Conservation (phyloP, 2,797 vertebrate genomes). For the Halcyon badia region DNA sequence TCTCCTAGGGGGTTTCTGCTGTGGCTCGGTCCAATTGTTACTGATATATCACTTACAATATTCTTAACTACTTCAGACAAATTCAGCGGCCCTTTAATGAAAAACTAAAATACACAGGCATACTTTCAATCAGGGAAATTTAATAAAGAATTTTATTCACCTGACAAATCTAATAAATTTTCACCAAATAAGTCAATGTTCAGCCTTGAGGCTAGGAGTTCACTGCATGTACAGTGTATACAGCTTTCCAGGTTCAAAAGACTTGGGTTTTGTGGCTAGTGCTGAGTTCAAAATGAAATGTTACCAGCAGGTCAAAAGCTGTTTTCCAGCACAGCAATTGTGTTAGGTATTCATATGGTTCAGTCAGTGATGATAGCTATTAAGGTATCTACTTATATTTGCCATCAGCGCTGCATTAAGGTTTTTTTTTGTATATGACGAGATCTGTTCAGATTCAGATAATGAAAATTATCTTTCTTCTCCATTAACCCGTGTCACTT, state of each 20-base stretch:
- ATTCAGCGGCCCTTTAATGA: neutral
- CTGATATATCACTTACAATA: slow-evolving; percentile 11
- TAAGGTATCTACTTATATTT: slow-evolving; percentile 16
- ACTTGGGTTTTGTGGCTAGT: neutral
- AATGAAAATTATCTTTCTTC: slow-evolving; percentile 35
- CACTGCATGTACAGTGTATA: neutral
- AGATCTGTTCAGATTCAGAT: slow-evolving; percentile 1
- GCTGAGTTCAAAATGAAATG: neutral
- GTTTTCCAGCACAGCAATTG: neutral
- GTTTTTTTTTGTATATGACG: neutral
- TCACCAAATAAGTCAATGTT: slow-evolving; percentile 40
- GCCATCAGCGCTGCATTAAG: neutral
- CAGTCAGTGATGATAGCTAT: neutral
- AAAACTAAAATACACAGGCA: slow-evolving; percentile 27
- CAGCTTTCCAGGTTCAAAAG: neutral
- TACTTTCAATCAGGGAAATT: slow-evolving; percentile 39
- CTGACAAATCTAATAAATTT: slow-evolving; percentile 68
- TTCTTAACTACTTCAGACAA: slow-evolving; percentile 59
- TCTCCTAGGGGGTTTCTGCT: slow-evolving; percentile 7
- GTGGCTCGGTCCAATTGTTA: slow-evolving; percentile 4
- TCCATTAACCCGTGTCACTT: slow-evolving; percentile 21
- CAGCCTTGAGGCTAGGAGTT: slow-evolving; percentile 3
- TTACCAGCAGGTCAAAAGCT: neutral
- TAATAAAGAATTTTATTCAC: slow-evolving; percentile 66
- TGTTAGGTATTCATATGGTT: neutral